phyloP scores from a whole-genome alignment of 2,888 invertebrate genomes.

The Lathronympha strigana region DNA sequence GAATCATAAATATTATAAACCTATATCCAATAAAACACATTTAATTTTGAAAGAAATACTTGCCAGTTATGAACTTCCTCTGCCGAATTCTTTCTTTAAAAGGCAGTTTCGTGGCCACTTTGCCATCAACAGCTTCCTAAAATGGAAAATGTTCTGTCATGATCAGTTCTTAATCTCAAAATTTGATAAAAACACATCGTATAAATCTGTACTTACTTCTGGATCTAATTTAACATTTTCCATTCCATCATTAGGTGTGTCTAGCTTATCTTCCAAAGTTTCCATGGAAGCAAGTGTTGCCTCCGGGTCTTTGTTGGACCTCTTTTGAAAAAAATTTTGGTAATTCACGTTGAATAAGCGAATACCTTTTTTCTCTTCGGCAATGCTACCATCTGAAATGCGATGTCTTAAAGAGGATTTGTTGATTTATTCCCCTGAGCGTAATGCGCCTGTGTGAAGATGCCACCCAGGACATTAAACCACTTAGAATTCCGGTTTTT shows the following conservation, averaged over 20 bases:
- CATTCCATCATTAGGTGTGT: conserved; percentile 89
- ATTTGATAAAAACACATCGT: background rate
- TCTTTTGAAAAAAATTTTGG: conserved; percentile 83
- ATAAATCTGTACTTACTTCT: conserved; percentile 62
- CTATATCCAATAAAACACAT: background rate
- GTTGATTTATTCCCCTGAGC: conserved; percentile 2
- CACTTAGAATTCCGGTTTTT: background rate
- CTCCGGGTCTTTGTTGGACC: conserved; percentile 82
- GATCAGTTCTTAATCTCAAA: conserved; percentile 14
- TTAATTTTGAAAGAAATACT: conserved; percentile 50
- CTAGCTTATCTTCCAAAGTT: conserved; percentile 90
- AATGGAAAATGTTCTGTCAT: conserved; percentile 45
- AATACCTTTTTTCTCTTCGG: conserved; percentile 45
- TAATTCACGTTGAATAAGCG: conserved; percentile 65
- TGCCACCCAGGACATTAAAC: background rate
- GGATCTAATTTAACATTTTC: conserved; percentile 88
- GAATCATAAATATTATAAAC: background rate
- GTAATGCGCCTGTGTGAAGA: background rate
- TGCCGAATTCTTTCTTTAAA: conserved; percentile 85
- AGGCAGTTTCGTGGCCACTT: conserved; percentile 79
- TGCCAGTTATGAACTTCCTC: conserved; percentile 87
- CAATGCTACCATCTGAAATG: conserved; percentile 40
- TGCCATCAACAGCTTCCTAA: conserved; percentile 82
- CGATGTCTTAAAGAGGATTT: conserved; percentile 2
- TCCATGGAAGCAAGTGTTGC: conserved; percentile 92